Base-by-base conservation (phyloP, 2,113 vertebrate genomes). In the Morone saxatilis region DNA sequence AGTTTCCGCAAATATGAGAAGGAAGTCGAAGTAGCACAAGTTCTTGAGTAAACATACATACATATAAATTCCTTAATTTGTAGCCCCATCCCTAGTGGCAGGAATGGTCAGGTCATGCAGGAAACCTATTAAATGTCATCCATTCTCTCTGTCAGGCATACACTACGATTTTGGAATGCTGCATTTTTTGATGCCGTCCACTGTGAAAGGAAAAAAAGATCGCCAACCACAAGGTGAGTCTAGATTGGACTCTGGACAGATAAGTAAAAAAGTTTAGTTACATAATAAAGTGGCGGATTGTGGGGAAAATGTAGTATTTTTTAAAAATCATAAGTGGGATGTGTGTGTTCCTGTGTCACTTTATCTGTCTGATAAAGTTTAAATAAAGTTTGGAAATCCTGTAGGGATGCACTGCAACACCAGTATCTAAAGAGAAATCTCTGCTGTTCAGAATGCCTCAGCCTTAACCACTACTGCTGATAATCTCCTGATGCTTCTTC, bases 101-200 rank as follows among this genome's bases (percentile, higher is more conserved):
- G 31, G 31, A 31, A 31, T 31, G 31, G 31, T 31, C 31, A 31
- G 31, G 31, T 31, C 31, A 31, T 2, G 31, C 31, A 31, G 31
- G 31, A 31, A 31, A 31, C 31, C 2, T 2, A 14, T 61, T 47
- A 73, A 17, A 12, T 69, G 66, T 80, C 41, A 1, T 62, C 20
- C 16, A 0, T 60, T 40, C 17, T 78, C 47, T 81, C 47, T 25
- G 6, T 48, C 91, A 99, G 98, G 98, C 98, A 99, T 66, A 97
- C 97, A 0, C 90, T 99, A 3, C 71, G 98, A 4, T 99, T 99
- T 86, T 99, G 98, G 98, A 99, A 99, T 0, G 98, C 98, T 0
- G 98, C 98, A 0, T 99, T 99, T 86, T 99, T 99, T 0, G 98
- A 99, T 0, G 98, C 98, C 0, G 98, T 99, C 71, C 97, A 99